A percentile compares a stretch with the other conserved stretches of the same genome.
Evolutionary conservation across 1,140 invertebrate genomes (phyloP).

Genomic region (Nebria ingens): DNA sequence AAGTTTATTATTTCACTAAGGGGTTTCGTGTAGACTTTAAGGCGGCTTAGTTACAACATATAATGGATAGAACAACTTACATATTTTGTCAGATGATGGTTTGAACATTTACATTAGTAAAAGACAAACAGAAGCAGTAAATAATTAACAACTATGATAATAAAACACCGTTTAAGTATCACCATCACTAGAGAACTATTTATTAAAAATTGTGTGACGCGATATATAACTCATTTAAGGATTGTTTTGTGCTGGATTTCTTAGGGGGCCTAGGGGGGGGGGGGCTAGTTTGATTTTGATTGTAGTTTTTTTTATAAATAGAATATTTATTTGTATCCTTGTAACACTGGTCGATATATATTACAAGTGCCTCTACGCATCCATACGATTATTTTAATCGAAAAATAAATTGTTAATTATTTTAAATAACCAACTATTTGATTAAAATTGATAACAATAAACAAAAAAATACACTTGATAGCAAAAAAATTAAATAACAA

Average conservation of each 20-base stretch:
- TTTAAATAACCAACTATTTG: not conserved
- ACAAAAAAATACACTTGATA: no score
- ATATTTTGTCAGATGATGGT: slow-evolving; percentile 8
- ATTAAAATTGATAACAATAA: not conserved
- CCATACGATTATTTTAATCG: not conserved
- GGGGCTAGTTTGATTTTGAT: no score
- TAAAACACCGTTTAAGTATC: not conserved
- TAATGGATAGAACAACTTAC: not conserved
- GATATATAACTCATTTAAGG: no score
- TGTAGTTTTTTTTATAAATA: slow-evolving; percentile 10
- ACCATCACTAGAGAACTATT: not conserved
- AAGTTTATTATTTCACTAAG: no score
- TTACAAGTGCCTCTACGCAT: not conserved
- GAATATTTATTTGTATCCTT: slow-evolving; percentile 5
- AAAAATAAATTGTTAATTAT: not conserved
- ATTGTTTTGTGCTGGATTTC: no score
- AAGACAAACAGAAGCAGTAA: slow-evolving; percentile 5
- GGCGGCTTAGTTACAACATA: slow-evolving; percentile 7
- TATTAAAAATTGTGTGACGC: not conserved
- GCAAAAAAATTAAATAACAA: no score
- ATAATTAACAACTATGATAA: not conserved
- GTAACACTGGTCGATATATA: slow-evolving; percentile 3
- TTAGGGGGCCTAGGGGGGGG: not conserved
- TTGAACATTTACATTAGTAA: slow-evolving; percentile 8
- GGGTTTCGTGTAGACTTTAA: no score